A percentile compares a stretch with the other conserved stretches of the same genome.
Evolutionary conservation across 2,113 vertebrate genomes (phyloP).

Genomic region (Gobio gobio): DNA sequence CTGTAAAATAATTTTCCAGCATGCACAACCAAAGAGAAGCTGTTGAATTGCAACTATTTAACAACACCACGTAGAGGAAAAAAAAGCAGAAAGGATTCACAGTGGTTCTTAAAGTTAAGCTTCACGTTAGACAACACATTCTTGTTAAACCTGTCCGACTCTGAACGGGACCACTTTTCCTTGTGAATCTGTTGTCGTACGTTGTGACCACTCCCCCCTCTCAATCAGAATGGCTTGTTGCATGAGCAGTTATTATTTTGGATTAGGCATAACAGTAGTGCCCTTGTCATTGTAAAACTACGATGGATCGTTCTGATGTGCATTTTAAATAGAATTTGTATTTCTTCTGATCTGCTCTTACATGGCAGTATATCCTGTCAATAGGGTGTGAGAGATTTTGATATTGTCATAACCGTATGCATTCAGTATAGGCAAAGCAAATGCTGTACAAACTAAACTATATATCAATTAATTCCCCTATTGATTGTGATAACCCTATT

Average conservation of each 20-base stretch:
- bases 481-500: slow-evolving; percentile 30
- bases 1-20: slow-evolving; percentile 57
- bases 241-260: slow-evolving; percentile 8
- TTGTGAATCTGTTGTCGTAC: slow-evolving; percentile 25
- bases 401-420: background rate
- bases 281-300: background rate
- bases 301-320: background rate
- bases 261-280: slow-evolving; percentile 16
- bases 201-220: slow-evolving; percentile 22
- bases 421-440: background rate
- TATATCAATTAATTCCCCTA: background rate
- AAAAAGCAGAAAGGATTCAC: slow-evolving; percentile 36
- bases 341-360: slow-evolving; percentile 13
- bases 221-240: slow-evolving; percentile 33
- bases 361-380: slow-evolving; percentile 4
- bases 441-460: slow-evolving; percentile 31
- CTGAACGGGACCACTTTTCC: slow-evolving; percentile 19
- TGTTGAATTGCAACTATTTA: slow-evolving; percentile 42
- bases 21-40: slow-evolving; percentile 57
- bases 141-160: slow-evolving; percentile 41
- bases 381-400: slow-evolving; percentile 8
- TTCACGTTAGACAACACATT: slow-evolving; percentile 53
- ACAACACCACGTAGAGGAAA: slow-evolving; percentile 52
- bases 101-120: slow-evolving; percentile 55
- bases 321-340: background rate